Evolutionary conservation across 2,113 vertebrate species (phyloP), one percentile per base, ranked within the genome.

Genomic region (Lasiurus borealis): DNA sequence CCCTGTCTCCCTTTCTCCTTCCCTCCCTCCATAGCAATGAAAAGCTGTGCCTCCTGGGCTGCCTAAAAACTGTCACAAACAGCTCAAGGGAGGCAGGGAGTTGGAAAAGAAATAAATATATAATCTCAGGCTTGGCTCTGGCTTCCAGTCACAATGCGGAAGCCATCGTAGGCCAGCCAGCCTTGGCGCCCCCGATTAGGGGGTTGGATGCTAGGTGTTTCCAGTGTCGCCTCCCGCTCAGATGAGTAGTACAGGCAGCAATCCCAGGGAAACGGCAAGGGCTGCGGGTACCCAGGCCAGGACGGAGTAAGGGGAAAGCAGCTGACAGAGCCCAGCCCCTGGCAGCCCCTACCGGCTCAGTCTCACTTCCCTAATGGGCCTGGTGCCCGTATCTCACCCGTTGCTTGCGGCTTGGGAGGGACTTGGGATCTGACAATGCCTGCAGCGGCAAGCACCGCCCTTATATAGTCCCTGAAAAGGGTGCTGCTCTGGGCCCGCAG

Each of bases 101-200:
- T 12, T 14, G 4, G 2, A 1, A 3, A n/a, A 3, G 5, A 15
- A 34, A 27, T 11, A 4, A n/a, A 62, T 36, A 10, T 34, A 3
- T 0, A 1, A 31, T 29, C 54, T 31, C 54, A 3, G 34, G 44
- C 8, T 36, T 48, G 3, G 8, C n/a, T 27, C 34, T 6, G 72
- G 27, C 40, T 40, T 48, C 44, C 23, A 10, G 46, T 25, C 21
- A 9, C 44, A 36, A 8, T 2, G 62, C 31, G 2, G 4, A 6
- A 12, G 29, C 36, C 14, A 12, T 15, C 0, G 27, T 31, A 12
- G 46, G 48, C 71, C 4, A 3, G 13, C 11, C 19, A 0, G 27
- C 40, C 87, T 40, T 29, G 0, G 36, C 0, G 1, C 4, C 11
- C 46, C 0, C 1, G 11, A 0, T 10, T 5, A 31, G 62, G 8